Base-by-base conservation (phyloP, 2,888 invertebrate species). In the Atethmia centrago region DNA sequence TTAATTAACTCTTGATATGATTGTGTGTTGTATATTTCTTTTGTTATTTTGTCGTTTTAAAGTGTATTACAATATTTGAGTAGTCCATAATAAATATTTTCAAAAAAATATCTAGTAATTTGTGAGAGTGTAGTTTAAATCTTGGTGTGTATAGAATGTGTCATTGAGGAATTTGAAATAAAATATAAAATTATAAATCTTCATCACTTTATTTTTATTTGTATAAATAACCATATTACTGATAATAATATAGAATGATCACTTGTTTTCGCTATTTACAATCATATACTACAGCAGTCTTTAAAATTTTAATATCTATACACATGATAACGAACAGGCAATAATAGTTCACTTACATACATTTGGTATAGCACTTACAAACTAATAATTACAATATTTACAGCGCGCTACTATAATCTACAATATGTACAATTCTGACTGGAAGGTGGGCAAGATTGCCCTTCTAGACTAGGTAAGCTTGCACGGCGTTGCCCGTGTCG, bases 401-500 rank as follows among this genome's bases (percentile, higher is more conserved):
- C 95, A 96, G 93, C 93, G 90, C 83, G 85, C 90, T 93, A 92
- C 84, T 91, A 94, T 88, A 87, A 91, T 92, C 93, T 95, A 95
- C 90, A 90, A 85, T 93, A 94, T 95, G 86, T 95, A 94, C 95
- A 95, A 86, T 91, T 89, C 62, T 96, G 96, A 96, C 96, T 95
- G 96, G 95, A 95, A 95, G 93, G 87, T 90, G 92, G 94, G 93
- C 89, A 79, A 88, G 68, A 71, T 49, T 88, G 92, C 94, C 94
- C 91, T 72, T 92, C 91, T 95, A 97, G 97, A 97, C 97, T 96
- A 97, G 97, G 96, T 97, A 97, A 92, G 97, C 97, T 96, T 97
- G 97, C 87, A 97, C 97, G 92, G 95, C 88, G 82, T 92, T 95
- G 88, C 95, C 93, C 79, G 95, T 95, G 88, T 96, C 95, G n/a